A percentile compares a stretch with the other conserved stretches of the same genome.
Conservation (phyloP, 2,113 vertebrate species). For the Charadrius vociferus region DNA sequence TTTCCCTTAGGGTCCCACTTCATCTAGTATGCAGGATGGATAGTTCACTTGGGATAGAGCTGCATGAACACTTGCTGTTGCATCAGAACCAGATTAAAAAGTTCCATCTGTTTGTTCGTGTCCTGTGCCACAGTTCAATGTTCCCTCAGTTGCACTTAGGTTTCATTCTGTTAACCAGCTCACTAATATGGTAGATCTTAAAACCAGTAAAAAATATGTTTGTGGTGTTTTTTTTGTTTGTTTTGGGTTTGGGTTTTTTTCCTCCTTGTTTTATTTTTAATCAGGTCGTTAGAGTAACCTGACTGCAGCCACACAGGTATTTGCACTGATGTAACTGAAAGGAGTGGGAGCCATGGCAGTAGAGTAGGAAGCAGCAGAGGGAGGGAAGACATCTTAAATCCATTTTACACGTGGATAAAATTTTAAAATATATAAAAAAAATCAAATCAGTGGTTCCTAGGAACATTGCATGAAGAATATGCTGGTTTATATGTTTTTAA, state of each 20-base stretch:
- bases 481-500: not conserved
- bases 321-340: not conserved
- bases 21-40: not conserved
- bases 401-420: not conserved
- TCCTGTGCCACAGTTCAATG: not conserved
- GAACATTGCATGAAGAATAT: not conserved
- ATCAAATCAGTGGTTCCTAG: not conserved
- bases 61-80: not conserved
- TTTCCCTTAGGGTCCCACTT: not conserved
- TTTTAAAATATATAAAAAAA: not conserved
- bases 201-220: not conserved
- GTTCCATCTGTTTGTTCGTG: not conserved
- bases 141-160: not conserved
- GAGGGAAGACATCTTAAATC: not conserved
- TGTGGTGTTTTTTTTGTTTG: not conserved
- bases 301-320: not conserved
- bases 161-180: not conserved
- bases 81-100: not conserved
- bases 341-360: not conserved
- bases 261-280: not conserved
- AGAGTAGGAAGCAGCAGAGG: not conserved
- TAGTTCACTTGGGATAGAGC: not conserved
- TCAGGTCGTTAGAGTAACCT: not conserved
- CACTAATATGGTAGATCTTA: not conserved
- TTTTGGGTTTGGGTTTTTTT: accelerated